Base-by-base conservation (phyloP, 2,797 vertebrate genomes). In the Jordanella pulchra region DNA sequence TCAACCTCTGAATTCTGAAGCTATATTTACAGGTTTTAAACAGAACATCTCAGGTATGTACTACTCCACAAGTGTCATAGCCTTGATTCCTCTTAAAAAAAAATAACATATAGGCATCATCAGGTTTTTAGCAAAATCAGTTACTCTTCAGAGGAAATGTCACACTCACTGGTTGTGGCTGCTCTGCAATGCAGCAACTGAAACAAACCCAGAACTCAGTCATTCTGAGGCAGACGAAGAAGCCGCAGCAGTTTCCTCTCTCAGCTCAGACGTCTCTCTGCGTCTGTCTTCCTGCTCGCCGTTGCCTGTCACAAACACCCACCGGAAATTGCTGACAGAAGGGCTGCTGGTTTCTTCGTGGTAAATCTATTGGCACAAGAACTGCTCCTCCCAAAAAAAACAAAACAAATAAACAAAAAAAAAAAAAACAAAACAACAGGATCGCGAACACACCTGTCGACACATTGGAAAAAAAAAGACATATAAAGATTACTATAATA, bases 141-240 rank as follows among this genome's bases (percentile, higher is more conserved):
- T 74, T 67, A 27, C 6, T 63, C 42, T 23, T 55, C 23, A 39
- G 14, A 23, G 61, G 72, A 42, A 12, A 66, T 64, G 56, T 75
- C 48, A 69, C 79, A 95, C 96, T 94, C 86, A 97, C 97, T 71
- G 96, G 95, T 66, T 96, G 96, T 13, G 96, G 96, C 89, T 97
- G 96, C 86, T 96, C 96, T 72, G 96, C 96, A 84, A 95, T 94
- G 89, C 97, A 97, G 94, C 97, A 97, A 73, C 95, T 97, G 87
- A 97, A 97, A 89, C 97, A 97, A 89, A 97, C 94, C 93, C 96
- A 95, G 92, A 97, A 96, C 85, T 97, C 96, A 63, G 96, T 96
- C 96, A 97, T 97, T 84, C 91, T 92, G 89, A 90, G 86, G 88
- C 74, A 18, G 78, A 86, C 28, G 28, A 86, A 89, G 84, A 91